Evolutionary conservation across 2,888 invertebrate genomes (phyloP), one percentile per base, ranked within the genome.

Genomic region (Microctonus hyperodae): DNA sequence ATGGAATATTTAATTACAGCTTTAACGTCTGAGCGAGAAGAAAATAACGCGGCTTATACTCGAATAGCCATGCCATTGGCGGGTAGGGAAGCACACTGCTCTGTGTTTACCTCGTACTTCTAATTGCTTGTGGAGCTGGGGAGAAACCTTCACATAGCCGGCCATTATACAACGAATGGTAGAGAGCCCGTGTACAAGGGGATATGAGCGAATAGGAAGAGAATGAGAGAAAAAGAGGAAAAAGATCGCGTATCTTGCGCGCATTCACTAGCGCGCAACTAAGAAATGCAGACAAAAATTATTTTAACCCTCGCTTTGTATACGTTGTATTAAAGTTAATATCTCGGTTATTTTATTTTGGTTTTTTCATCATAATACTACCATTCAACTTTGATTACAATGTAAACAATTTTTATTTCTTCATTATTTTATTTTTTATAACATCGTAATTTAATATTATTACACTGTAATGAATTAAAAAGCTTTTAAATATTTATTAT

Each of bases 61-160:
- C 59, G 70, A 67, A 69, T 71, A 68, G 72, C 73, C 64, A 71
- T 66, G 66, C 66, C 72, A 60, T 70, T 68, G 67, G 69, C 60
- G 53, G 53, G 60, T 58, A 61, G 67, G 58, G 66, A 62, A 65
- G 64, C 72, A 70, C 72, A 73, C 75, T 69, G 70, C 74, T 78
- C 81, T 82, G 78, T 82, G 81, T 81, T 82, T 82, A 82, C 81
- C 81, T 77, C 81, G 79, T 81, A 79, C 78, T 81, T 81, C 81
- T 82, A 82, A 82, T 82, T 82, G 80, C 81, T 79, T 75, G 58
- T 69, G 72, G 75, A 70, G 72, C 73, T 72, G 62, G 53, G 37
- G 48, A 37, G 62, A 63, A 65, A 60, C 64, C 60, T 58, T 68
- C 65, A 59, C 65, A 44, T 44, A 16, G 65, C 62, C 68, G 68